A percentile compares a stretch with the other conserved stretches of the same genome.
These are phyloP conservation scores for Pseudotriccus pelzelni DNA, from an alignment of 2,797 vertebrate species.

Conservation along the genomic window DNA sequence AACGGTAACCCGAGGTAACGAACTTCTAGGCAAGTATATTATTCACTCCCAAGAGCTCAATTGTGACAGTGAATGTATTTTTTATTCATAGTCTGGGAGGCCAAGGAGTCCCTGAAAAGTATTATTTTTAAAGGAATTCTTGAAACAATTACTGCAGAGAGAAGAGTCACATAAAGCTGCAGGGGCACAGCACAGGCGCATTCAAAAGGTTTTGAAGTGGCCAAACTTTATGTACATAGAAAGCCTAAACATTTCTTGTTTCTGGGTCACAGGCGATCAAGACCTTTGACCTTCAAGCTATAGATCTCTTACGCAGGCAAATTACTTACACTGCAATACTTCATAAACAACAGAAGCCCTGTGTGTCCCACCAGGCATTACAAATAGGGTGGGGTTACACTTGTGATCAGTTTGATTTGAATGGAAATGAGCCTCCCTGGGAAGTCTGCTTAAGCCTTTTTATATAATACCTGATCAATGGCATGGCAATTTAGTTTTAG, in stretches of 20 bases:
- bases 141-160: not conserved
- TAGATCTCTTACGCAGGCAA: slow-evolving; percentile 61
- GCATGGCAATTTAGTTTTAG: not conserved
- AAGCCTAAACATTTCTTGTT: slow-evolving; percentile 60
- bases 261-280: slow-evolving; percentile 47
- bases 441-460: slow-evolving; percentile 52
- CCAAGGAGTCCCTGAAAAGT: not conserved
- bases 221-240: slow-evolving; percentile 39
- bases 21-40: not conserved
- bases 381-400: slow-evolving; percentile 39
- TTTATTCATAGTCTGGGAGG: not conserved
- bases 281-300: slow-evolving; percentile 53
- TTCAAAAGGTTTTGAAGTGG: slow-evolving; percentile 52
- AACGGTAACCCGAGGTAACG: not conserved
- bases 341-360: slow-evolving; percentile 51
- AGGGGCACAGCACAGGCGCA: slow-evolving; percentile 3
- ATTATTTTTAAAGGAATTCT: not conserved
- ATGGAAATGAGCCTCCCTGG: slow-evolving; percentile 53
- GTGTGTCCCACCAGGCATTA: slow-evolving; percentile 43
- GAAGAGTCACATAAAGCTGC: not conserved
- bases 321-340: slow-evolving; percentile 67
- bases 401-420: slow-evolving; percentile 20
- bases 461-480: slow-evolving; percentile 14
- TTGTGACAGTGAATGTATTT: not conserved
- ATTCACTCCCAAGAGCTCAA: not conserved